Conservation (phyloP, 2,113 vertebrate genomes). For the Formicarius rufipectus region DNA sequence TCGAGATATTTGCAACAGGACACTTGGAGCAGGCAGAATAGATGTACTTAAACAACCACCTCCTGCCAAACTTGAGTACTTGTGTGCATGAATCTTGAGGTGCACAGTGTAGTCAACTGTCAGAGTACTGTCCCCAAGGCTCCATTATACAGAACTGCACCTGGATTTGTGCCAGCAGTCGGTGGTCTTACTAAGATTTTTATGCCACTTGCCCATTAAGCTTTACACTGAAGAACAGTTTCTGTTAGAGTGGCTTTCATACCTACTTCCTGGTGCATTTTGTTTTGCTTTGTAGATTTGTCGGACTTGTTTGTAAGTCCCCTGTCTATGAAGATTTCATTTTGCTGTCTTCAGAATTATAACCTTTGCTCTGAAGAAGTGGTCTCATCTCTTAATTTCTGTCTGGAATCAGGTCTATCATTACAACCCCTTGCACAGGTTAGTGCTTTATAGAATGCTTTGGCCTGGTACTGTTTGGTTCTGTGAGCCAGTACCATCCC, state of each 20-base stretch:
- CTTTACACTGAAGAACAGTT: neutral
- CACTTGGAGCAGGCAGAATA: neutral
- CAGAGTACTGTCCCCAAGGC: rapidly evolving
- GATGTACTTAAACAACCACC: neutral
- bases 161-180: neutral
- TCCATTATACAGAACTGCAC: neutral
- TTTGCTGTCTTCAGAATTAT: neutral
- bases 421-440: neutral
- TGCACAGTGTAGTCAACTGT: neutral
- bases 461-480: neutral
- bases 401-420: neutral
- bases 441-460: neutral
- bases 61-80: neutral
- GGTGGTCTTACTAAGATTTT: neutral
- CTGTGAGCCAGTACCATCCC: neutral
- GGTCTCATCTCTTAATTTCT: neutral
- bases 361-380: neutral
- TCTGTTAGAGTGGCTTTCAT: neutral
- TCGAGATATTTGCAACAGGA: neutral
- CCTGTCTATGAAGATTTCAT: neutral
- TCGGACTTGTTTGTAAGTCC: neutral
- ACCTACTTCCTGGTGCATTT: neutral
- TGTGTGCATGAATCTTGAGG: neutral
- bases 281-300: neutral
- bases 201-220: neutral